Evolutionary conservation across 1,140 invertebrate genomes (phyloP), one percentile per base, ranked within the genome.

Genomic region (Drosophila ercepeae): DNA sequence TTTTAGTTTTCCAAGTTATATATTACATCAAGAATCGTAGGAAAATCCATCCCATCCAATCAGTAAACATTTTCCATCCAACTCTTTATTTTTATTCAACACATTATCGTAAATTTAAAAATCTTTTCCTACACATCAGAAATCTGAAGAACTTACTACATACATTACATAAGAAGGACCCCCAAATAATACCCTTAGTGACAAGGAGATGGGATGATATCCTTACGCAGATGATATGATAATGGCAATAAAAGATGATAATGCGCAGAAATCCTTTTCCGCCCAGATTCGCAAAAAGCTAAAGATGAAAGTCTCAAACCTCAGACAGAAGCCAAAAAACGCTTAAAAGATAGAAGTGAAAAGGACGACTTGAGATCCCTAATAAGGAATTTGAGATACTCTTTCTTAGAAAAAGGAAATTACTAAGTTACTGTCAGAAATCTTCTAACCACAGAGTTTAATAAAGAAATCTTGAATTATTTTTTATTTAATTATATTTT

Each of bases 241-340:
- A 74, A 74, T 74, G 71, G 71, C 70, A 65, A 74, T 74, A 74
- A 74, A 74, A 74, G 71, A 78, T 75, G 76, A 81, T 84, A 84
- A 84, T 84, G 76, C 60, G 82, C 72, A 54, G 45, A 53, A 84
- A 84, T 84, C 76, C 81, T 86, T 84, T 81, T 72, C 60, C n/a
- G 58, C 13, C 67, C 76, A 84, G 81, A 84, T 84, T 84, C 76
- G 72, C 75, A 78, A 79, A 72, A 60, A 75, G 52, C 71, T 5
- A 75, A 5, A 79, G 81, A 54, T 41, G 50, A n/a, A 36, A 29
- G 36, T 32, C 32, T 39, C 19, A 58, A 25, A 44, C 34, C 51
- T 18, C 55, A 59, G 45, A 45, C 54, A 45, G 25, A 67, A 55
- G 55, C 14, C 32, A 18, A 64, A 68, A 77, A 82, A 68, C 57